Percentiles rank a stretch among this genome's conserved stretches.
Evolutionary conservation across 2,888 invertebrate genomes (phyloP).

Genomic region (Pseudeuparius sepicola): DNA sequence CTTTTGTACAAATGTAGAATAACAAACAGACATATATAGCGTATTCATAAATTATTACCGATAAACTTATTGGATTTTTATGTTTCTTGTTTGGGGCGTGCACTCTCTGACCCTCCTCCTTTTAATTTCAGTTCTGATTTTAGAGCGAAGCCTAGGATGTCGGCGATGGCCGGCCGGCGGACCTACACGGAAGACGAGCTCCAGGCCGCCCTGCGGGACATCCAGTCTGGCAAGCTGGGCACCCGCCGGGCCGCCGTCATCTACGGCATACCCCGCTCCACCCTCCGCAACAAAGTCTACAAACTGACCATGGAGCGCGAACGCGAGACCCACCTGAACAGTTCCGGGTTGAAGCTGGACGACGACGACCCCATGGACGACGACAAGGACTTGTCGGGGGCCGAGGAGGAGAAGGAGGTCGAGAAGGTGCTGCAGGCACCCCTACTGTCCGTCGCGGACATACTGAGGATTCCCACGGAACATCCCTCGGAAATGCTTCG

Average conservation of each 20-base stretch:
- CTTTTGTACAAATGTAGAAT: no score
- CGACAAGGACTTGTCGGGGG: slow-evolving; percentile 48
- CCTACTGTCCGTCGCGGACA: slow-evolving; percentile 48
- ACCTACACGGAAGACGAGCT: slow-evolving; percentile 95
- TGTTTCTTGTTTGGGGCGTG: no score
- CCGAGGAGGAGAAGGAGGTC: slow-evolving; percentile 51
- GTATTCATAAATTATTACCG: no score
- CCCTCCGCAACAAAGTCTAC: slow-evolving; percentile 90
- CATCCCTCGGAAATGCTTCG: slow-evolving; percentile 44
- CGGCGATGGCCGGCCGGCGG: slow-evolving; percentile 56
- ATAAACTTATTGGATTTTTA: no score
- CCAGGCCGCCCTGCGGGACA: slow-evolving; percentile 86
- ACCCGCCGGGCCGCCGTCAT: slow-evolving; percentile 88
- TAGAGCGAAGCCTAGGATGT: slow-evolving; percentile 60
- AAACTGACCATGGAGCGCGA: slow-evolving; percentile 66
- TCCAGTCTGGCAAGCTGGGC: slow-evolving; percentile 85
- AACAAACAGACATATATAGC: no score
- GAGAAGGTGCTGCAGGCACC: slow-evolving; percentile 49
- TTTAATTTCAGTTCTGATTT: slow-evolving; percentile 43
- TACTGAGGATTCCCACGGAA: slow-evolving; percentile 46
- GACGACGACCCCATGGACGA: slow-evolving; percentile 48
- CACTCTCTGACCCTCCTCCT: no score
- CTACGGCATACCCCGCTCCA: slow-evolving; percentile 94
- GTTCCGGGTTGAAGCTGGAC: slow-evolving; percentile 34
- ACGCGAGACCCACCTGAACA: slow-evolving; percentile 51